These are phyloP conservation scores for Phyllostomus discolor DNA, from an alignment of 2,113 vertebrate species.

Conservation along the genomic window DNA sequence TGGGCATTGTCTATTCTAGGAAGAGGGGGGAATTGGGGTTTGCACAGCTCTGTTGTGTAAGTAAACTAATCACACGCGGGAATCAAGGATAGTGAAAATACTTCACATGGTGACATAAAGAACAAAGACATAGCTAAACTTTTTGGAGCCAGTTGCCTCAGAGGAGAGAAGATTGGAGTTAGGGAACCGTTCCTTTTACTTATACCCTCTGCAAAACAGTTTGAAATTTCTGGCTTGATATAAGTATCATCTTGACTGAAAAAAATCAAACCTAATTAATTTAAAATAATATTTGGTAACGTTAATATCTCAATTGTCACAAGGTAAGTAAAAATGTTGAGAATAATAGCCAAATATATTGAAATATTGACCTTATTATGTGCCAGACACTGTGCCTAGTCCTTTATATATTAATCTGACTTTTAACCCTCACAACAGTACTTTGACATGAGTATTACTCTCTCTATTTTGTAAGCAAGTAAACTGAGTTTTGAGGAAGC, in stretches of 20 bases:
- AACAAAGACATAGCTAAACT: neutral
- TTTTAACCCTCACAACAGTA: neutral
- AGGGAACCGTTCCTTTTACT: neutral
- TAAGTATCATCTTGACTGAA: neutral
- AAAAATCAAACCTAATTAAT: neutral
- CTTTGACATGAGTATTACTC: neutral
- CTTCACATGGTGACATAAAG: neutral
- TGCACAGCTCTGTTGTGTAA: neutral
- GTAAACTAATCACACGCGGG: neutral
- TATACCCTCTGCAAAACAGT: neutral
- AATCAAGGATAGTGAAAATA: neutral
- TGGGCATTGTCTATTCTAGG: neutral
- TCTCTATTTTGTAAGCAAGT: neutral
- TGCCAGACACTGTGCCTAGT: neutral
- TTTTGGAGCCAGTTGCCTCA: neutral
- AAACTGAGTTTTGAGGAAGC: neutral
- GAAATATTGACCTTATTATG: neutral
- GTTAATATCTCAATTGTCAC: neutral
- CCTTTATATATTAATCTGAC: neutral
- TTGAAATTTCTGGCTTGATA: neutral
- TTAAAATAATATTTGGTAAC: neutral
- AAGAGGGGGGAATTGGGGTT: neutral
- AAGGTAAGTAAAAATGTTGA: neutral
- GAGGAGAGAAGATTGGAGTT: neutral
- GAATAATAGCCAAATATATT: neutral